A percentile compares a stretch with the other conserved stretches of the same genome.
phyloP scores from a whole-genome alignment of 2,888 invertebrate species.

The Bombylius discolor region DNA sequence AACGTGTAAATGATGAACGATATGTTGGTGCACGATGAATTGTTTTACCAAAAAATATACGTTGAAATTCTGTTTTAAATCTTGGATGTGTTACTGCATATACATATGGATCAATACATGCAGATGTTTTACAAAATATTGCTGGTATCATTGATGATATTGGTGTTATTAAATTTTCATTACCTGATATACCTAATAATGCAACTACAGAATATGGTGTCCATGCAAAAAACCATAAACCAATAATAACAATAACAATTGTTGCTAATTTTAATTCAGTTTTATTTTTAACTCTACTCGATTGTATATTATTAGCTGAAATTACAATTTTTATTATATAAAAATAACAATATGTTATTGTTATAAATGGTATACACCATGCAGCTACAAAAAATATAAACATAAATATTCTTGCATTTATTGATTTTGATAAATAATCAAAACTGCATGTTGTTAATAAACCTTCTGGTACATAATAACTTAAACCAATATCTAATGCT shows the following conservation, averaged over 20 bases:
- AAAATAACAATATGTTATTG: constrained; percentile 61
- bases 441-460: constrained; percentile 75
- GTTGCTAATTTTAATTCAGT: constrained; percentile 59
- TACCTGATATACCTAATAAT: constrained; percentile 55
- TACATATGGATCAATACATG: constrained; percentile 68
- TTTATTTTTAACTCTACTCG: constrained; percentile 49
- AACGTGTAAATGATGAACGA: constrained; percentile 25
- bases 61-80: constrained; percentile 46
- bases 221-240: constrained; percentile 68
- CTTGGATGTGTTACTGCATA: constrained; percentile 69
- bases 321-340: constrained; percentile 55
- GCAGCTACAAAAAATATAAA: constrained; percentile 61
- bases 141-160: constrained; percentile 62
- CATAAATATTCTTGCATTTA: constrained; percentile 51
- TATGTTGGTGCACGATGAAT: constrained; percentile 26
- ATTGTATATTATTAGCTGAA: constrained; percentile 40
- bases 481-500: constrained; percentile 52
- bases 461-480: constrained; percentile 70
- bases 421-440: constrained; percentile 62
- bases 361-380: constrained; percentile 57
- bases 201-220: constrained; percentile 69
- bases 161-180: constrained; percentile 52
- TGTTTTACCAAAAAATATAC: constrained; percentile 24
- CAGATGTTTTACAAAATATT: constrained; percentile 66
- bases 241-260: constrained; percentile 55